Evolutionary conservation across 1,140 invertebrate genomes (phyloP).

Genomic region (Drosophila carrolli): DNA sequence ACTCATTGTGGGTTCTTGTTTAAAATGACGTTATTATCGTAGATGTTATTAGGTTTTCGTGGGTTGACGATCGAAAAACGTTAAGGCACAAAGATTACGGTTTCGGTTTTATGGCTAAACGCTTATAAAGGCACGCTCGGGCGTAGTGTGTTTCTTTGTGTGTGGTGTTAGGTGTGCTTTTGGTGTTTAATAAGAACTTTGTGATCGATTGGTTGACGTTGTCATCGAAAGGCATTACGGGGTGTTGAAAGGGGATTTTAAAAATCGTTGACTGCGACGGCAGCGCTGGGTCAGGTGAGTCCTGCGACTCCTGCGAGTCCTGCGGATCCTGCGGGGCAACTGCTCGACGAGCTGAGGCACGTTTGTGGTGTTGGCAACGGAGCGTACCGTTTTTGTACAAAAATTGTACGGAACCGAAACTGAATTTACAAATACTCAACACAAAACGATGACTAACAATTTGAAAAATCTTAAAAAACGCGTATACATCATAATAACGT

Average conservation of each 20-base stretch:
- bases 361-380: slow-evolving; percentile 77
- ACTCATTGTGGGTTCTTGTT: slow-evolving; percentile 43
- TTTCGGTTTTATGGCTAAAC: slow-evolving; percentile 36
- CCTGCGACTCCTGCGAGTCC: slow-evolving; percentile 22
- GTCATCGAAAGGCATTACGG: slow-evolving; percentile 61
- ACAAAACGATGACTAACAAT: slow-evolving; percentile 55
- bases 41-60: slow-evolving; percentile 22
- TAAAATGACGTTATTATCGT: slow-evolving; percentile 30
- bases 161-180: slow-evolving; percentile 24
- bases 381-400: slow-evolving; percentile 76
- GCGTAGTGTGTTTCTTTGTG: slow-evolving; percentile 45
- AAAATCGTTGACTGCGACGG: slow-evolving; percentile 78
- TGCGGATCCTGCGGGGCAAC: slow-evolving; percentile 38
- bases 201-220: slow-evolving; percentile 33
- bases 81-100: slow-evolving; percentile 63
- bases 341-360: slow-evolving; percentile 80
- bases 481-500: slow-evolving; percentile 62
- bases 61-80: slow-evolving; percentile 50
- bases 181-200: slow-evolving; percentile 17
- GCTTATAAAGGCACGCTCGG: slow-evolving; percentile 70
- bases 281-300: slow-evolving; percentile 54
- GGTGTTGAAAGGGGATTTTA: slow-evolving; percentile 68
- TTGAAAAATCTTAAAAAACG: slow-evolving; percentile 58
- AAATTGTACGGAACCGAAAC: slow-evolving; percentile 77
- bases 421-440: slow-evolving; percentile 52